Evolutionary conservation across 1,140 invertebrate species (phyloP).

Genomic region (Armadillidium nasatum): DNA sequence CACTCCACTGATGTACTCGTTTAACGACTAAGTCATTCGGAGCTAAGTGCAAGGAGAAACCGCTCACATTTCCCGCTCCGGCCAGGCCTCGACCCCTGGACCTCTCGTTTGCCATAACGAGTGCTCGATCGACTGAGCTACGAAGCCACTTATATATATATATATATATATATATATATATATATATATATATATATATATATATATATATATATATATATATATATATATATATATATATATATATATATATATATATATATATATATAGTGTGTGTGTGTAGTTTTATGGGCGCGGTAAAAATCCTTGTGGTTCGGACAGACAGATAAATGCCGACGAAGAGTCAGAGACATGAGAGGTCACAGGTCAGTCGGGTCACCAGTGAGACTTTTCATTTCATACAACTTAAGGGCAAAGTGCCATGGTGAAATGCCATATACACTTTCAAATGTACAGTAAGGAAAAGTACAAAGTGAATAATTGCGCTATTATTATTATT

Average conservation of each 20-base stretch:
- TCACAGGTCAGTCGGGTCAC: not conserved
- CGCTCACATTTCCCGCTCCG: too few species aligned
- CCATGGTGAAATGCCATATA: not conserved
- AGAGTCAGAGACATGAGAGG: not conserved
- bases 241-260: too few species aligned
- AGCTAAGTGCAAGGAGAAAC: too few species aligned
- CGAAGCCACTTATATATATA: not conserved
- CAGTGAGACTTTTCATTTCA: not conserved
- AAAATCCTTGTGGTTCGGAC: not conserved
- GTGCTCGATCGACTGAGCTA: too few species aligned
- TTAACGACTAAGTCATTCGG: too few species aligned
- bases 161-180: slow-evolving; percentile 19
- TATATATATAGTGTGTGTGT: too few species aligned
- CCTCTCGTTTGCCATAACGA: too few species aligned
- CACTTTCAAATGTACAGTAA: not conserved
- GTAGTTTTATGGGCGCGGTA: not conserved
- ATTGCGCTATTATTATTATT: too few species aligned
- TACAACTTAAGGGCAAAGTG: not conserved
- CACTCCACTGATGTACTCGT: too few species aligned
- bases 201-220: slow-evolving; percentile 13
- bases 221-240: slow-evolving; percentile 10
- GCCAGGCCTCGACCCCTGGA: too few species aligned
- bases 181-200: slow-evolving; percentile 13
- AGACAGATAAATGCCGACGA: not conserved
- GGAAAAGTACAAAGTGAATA: not conserved